Percentiles rank a stretch among this genome's conserved stretches.
Conservation (phyloP, 2,113 vertebrate species). For the Nematolebias whitei region DNA sequence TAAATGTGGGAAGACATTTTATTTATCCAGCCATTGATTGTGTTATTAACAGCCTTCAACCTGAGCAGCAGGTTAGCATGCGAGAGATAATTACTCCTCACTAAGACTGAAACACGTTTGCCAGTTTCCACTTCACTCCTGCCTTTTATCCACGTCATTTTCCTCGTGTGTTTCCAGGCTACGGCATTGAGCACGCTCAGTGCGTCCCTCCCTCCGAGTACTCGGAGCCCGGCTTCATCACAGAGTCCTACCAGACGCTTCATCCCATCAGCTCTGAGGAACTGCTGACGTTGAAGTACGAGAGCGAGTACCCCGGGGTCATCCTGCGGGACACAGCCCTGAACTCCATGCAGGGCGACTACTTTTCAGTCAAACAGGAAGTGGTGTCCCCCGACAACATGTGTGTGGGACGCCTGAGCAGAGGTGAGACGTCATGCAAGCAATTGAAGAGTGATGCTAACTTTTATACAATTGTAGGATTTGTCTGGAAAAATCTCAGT, state of each 20-base stretch:
- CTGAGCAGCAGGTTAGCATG: constrained; percentile 19
- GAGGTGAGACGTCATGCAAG: constrained; percentile 83
- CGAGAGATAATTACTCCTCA: constrained; percentile 21
- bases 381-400: constrained; percentile 97
- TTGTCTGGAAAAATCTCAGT: neutral
- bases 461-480: neutral
- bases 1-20: neutral
- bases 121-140: too few relatives aligned
- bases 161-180: constrained; percentile 79
- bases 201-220: constrained; percentile 98
- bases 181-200: constrained; percentile 96
- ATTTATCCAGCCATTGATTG: constrained; percentile 3
- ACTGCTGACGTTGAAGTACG: constrained; percentile 95
- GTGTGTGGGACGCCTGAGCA: constrained; percentile 95
- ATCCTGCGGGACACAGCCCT: constrained; percentile 91
- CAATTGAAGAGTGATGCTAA: neutral
- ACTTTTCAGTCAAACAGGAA: constrained; percentile 96
- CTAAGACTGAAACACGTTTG: too few relatives aligned
- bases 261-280: constrained; percentile 99
- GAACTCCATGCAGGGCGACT: constrained; percentile 88
- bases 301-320: constrained; percentile 91
- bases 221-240: constrained; percentile 98
- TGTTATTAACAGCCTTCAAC: neutral
- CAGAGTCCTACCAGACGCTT: constrained; percentile 98
- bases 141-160: constrained; percentile 28